These are phyloP conservation scores for Hydractinia echinata DNA, from an alignment of 30 jellyfish, hydroid and myxozoan genomes.

Conservation along the genomic window DNA sequence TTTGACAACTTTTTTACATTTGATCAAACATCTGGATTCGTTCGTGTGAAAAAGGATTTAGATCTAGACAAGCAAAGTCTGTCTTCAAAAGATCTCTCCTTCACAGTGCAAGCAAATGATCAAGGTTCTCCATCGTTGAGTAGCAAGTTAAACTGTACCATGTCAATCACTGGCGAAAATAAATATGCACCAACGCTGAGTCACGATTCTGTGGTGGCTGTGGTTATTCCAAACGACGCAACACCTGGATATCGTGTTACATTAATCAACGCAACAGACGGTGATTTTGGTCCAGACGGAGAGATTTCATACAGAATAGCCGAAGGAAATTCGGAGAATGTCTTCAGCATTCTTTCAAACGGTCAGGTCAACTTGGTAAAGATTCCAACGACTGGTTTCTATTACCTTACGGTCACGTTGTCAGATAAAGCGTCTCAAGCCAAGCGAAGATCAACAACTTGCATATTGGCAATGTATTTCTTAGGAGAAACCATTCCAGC, in stretches of 20 bases:
- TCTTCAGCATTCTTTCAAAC: constrained; percentile 33
- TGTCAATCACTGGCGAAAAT: constrained; percentile 39
- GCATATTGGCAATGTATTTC: neutral
- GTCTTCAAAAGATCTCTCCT: constrained; percentile 15
- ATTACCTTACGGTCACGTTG: constrained; percentile 9
- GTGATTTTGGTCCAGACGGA: constrained; percentile 80
- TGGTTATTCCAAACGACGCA: constrained; percentile 32
- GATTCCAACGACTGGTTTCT: constrained; percentile 31
- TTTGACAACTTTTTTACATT: constrained; percentile 32
- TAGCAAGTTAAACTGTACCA: constrained; percentile 44
- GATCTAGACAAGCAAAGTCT: constrained; percentile 53
- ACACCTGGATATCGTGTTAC: constrained; percentile 8
- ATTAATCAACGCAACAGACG: constrained; percentile 79
- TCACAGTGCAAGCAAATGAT: constrained; percentile 58
- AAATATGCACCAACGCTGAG: constrained; percentile 57
- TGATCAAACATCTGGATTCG: constrained; percentile 31
- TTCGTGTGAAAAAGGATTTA: constrained; percentile 31
- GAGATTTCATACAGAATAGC: constrained; percentile 32
- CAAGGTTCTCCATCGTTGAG: constrained; percentile 67
- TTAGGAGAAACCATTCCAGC: neutral
- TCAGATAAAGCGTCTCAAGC: constrained; percentile 5
- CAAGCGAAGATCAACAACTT: constrained; percentile 12
- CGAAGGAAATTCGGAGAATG: constrained; percentile 55
- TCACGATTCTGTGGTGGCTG: constrained; percentile 44
- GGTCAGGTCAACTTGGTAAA: constrained; percentile 41